Base-by-base conservation (phyloP, 2,797 vertebrate species). In the Acipenser transmontanus region DNA sequence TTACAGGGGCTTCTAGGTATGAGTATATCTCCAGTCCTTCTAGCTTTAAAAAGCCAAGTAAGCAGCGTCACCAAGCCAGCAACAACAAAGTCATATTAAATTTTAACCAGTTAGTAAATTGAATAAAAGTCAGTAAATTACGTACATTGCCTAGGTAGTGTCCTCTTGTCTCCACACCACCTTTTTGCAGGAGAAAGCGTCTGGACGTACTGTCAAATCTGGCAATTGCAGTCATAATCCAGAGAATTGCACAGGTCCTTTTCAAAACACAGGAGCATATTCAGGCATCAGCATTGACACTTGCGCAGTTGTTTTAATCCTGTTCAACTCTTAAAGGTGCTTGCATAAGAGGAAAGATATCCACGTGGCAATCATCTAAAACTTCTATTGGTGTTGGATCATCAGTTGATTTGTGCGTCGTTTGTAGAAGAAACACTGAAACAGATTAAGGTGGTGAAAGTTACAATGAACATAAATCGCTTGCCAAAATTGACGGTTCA, bases 241-340 rank as follows among this genome's bases (percentile, higher is more conserved):
- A 64, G 62, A 13, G 7, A 64, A 64, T 50, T 50, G 49, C n/a
- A 10, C 62, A 50, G 62, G 47, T 50, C 49, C 48, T 47, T 63
- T 63, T 63, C 62, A 50, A 64, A 17, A 1, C 1, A n/a, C 4
- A 64, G 34, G 47, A 50, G 7, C 6, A 64, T 10, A 63, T 64
- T 50, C 47, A 50, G n/a, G 13, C 12, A 0, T 12, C 12, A 64
- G 49, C 12, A 64, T 51, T 64, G 50, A 34, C 12, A 6, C 50
- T 52, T 12, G 8, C 6, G 50, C 8, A 8, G 8, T 6, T 52
- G 7, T 52, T 12, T 52, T 8, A 12, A 52, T 12, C 8, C 50
- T 8, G 3, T 52, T 52, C 12, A 12, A 12, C 50, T 52, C 6
- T 52, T 52, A 52, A 52, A 52, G 12, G 50, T 8, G 50, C 2